These are phyloP conservation scores for Pangasianodon gigas DNA, from an alignment of 2,113 vertebrate genomes.

Conservation along the genomic window DNA sequence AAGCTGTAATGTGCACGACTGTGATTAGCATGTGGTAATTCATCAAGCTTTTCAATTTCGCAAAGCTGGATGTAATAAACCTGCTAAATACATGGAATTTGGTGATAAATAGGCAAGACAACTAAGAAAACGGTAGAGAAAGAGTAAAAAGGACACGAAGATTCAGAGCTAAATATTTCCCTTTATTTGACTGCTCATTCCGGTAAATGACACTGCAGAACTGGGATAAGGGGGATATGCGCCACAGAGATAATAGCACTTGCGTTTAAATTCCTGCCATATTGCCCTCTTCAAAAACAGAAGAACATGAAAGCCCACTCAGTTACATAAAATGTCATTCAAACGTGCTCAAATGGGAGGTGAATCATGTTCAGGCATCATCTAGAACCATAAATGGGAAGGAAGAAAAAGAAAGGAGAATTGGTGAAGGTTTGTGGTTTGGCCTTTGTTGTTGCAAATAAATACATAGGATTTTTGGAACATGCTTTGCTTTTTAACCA, in stretches of 20 bases:
- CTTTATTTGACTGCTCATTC: background rate
- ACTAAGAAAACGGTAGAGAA: background rate
- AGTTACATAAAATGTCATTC: constrained; percentile 32
- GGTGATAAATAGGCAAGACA: background rate
- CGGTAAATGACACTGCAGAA: background rate
- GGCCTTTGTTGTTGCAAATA: background rate
- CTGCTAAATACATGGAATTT: background rate
- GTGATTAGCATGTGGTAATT: constrained; percentile 41
- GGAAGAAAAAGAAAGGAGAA: background rate
- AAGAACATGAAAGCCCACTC: constrained; percentile 26
- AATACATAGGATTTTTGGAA: background rate
- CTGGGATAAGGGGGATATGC: background rate
- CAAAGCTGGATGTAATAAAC: background rate
- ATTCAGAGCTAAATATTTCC: background rate
- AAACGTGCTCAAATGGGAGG: constrained; percentile 19
- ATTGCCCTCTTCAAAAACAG: background rate
- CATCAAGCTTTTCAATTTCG: constrained; percentile 3
- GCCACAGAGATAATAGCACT: background rate
- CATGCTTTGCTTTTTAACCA: background rate
- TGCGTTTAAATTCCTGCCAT: constrained; percentile 17
- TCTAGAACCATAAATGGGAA: constrained; percentile 3
- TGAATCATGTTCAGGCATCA: constrained; percentile 26
- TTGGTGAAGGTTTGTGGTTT: background rate
- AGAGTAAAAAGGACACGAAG: background rate
- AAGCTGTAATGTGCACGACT: background rate